Evolutionary conservation across 2,113 vertebrate species (phyloP).

Genomic region (Sceloporus undulatus): DNA sequence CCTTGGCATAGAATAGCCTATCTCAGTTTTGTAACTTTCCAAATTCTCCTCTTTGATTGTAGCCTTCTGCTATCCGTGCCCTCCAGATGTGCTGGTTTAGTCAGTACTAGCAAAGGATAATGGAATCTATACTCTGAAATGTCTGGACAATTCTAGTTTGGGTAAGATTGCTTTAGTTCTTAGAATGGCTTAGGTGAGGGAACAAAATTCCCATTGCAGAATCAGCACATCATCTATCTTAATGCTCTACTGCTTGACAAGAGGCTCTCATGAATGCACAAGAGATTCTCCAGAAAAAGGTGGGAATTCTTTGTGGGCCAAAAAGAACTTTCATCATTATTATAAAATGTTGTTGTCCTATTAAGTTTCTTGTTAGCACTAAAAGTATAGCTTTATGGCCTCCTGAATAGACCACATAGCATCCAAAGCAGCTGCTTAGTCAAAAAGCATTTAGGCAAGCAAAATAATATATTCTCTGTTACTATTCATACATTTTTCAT

Average conservation of each 20-base stretch:
- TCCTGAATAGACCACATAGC: not conserved
- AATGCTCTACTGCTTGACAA: not conserved
- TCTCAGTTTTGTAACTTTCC: no score
- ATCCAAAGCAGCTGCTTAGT: not conserved
- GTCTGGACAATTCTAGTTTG: not conserved
- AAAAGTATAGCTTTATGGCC: no score
- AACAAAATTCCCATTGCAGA: not conserved
- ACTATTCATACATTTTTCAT: not conserved
- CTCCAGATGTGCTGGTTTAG: no score
- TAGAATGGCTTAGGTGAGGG: not conserved
- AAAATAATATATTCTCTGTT: conserved; percentile 16
- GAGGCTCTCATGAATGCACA: not conserved
- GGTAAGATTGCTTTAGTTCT: not conserved
- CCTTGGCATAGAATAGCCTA: no score
- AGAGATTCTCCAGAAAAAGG: not conserved
- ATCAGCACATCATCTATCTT: not conserved
- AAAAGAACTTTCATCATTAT: not conserved
- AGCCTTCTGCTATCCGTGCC: no score
- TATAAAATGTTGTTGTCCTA: not conserved
- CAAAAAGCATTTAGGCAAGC: not conserved
- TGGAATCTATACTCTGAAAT: not conserved
- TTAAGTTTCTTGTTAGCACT: no score
- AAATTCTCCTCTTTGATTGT: no score
- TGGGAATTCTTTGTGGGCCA: not conserved
- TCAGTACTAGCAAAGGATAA: no score